A percentile compares a stretch with the other conserved stretches of the same genome.
Conservation (phyloP, 35 echinoderm and acorn worm genomes). For the Acanthaster planci region DNA sequence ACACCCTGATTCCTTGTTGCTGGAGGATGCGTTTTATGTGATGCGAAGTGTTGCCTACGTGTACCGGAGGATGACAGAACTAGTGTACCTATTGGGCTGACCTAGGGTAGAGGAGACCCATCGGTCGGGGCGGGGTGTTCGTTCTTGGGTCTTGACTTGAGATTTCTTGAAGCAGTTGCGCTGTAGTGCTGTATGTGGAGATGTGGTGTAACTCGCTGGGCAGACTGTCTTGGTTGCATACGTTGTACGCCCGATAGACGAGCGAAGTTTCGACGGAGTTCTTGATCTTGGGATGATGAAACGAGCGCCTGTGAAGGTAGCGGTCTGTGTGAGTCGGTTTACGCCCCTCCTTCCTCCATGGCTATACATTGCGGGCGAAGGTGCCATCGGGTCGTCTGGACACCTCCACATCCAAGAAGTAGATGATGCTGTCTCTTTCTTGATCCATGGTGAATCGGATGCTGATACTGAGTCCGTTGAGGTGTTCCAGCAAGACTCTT, state of each 20-base stretch:
- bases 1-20: too few relatives aligned
- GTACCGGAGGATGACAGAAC: too few relatives aligned
- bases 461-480: background rate
- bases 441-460: background rate
- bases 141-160: background rate
- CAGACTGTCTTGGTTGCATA: constrained; percentile 13
- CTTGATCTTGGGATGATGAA: background rate
- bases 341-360: too few relatives aligned
- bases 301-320: constrained; percentile 24
- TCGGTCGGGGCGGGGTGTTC: background rate
- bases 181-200: background rate
- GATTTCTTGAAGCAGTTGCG: background rate
- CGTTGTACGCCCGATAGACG: background rate
- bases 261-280: background rate
- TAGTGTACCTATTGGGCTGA: too few relatives aligned
- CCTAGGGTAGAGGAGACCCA: too few relatives aligned
- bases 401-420: background rate
- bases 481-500: background rate
- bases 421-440: background rate
- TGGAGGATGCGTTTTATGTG: too few relatives aligned
- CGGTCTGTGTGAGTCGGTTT: constrained; percentile 21
- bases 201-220: constrained; percentile 10
- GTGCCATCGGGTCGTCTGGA: background rate
- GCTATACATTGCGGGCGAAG: background rate
- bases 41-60: too few relatives aligned